These are phyloP conservation scores for Ondatra zibethicus DNA, from an alignment of 2,113 vertebrate genomes.

Conservation along the genomic window DNA sequence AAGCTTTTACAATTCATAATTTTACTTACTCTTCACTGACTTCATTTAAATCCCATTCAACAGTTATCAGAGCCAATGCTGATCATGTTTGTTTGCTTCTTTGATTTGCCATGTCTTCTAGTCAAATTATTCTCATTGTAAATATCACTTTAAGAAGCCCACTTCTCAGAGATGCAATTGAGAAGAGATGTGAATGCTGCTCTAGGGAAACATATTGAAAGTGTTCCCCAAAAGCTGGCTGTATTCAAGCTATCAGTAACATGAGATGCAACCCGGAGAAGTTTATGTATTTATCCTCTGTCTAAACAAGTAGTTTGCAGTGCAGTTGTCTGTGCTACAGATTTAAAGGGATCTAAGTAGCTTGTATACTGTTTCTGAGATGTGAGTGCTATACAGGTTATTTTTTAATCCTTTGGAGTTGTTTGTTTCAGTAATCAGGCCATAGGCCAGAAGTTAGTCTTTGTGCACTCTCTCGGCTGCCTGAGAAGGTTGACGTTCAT, in stretches of 20 bases:
- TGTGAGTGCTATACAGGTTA: slow-evolving; percentile 44
- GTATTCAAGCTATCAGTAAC: slow-evolving; percentile 55
- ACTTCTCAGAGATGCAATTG: slow-evolving; percentile 45
- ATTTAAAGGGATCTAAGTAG: slow-evolving; percentile 69
- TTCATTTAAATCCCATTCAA: slow-evolving; percentile 69
- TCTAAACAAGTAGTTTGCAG: slow-evolving; percentile 60
- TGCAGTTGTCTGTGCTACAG: slow-evolving; percentile 66
- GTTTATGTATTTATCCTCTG: slow-evolving; percentile 47
- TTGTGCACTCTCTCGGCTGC: background rate
- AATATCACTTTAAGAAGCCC: slow-evolving; percentile 62
- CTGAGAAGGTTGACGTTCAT: background rate
- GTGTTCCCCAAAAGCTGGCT: slow-evolving; percentile 71
- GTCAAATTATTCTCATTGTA: slow-evolving; percentile 68
- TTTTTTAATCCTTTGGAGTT: slow-evolving; percentile 60
- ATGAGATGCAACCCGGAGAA: slow-evolving; percentile 55
- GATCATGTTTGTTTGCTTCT: slow-evolving; percentile 54
- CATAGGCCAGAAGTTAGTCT: background rate
- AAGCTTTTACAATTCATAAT: slow-evolving; percentile 51
- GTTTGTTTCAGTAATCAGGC: slow-evolving; percentile 49
- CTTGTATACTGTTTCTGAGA: slow-evolving; percentile 47
- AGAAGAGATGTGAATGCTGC: slow-evolving; percentile 49
- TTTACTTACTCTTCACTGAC: slow-evolving; percentile 55
- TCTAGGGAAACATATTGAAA: slow-evolving; percentile 63
- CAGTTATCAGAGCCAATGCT: slow-evolving; percentile 65
- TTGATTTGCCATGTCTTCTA: slow-evolving; percentile 65